These are phyloP conservation scores for Myotis davidii DNA, from an alignment of 2,113 vertebrate genomes.

Conservation along the genomic window DNA sequence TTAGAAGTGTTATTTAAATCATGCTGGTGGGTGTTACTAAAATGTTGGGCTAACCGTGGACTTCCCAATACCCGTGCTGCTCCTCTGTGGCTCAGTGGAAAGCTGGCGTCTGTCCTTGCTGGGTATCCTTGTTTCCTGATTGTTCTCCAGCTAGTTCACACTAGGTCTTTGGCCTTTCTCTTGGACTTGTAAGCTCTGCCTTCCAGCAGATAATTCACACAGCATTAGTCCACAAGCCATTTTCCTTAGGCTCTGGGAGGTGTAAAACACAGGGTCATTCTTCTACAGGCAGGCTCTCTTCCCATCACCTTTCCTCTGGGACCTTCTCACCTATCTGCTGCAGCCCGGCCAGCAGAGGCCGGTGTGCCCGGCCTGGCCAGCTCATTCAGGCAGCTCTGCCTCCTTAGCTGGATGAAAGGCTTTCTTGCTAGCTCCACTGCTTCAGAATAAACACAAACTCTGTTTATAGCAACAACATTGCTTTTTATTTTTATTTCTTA, in stretches of 20 bases:
- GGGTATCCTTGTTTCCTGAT: not conserved
- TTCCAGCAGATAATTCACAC: constrained; percentile 15
- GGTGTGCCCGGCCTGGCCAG: not conserved
- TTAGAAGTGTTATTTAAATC: not conserved
- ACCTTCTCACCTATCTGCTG: not conserved
- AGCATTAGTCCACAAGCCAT: not conserved
- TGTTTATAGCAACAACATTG: constrained; percentile 73
- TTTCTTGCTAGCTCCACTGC: constrained; percentile 34
- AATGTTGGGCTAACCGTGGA: not conserved
- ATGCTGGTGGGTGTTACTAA: not conserved
- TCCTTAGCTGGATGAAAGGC: not conserved
- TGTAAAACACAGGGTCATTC: constrained; percentile 34
- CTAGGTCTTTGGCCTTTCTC: constrained; percentile 33
- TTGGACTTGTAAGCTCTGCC: not conserved
- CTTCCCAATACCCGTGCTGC: not conserved
- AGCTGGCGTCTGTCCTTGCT: not conserved
- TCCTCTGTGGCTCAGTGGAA: not conserved
- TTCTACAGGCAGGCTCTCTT: not conserved
- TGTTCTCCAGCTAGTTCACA: not conserved
- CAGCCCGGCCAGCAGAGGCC: not conserved
- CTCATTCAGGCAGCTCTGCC: not conserved
- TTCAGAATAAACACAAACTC: constrained; percentile 65
- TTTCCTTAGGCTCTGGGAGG: not conserved
- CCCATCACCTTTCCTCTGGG: not conserved
- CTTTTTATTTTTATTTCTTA: not conserved